Conservation (phyloP, 2,888 invertebrate species). For the Ligdia adustata region DNA sequence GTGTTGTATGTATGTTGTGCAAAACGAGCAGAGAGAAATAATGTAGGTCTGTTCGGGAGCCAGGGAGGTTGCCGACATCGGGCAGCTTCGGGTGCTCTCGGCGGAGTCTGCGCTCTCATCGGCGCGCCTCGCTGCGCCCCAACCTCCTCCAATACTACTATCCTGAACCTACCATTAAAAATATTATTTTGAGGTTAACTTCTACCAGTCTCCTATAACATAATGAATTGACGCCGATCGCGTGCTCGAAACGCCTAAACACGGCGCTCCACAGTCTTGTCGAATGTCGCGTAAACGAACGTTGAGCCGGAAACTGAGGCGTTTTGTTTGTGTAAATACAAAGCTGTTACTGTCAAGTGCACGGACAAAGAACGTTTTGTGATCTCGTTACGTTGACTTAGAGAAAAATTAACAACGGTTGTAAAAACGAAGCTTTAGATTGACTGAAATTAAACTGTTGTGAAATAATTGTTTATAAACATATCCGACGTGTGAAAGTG, state of each 20-base stretch:
- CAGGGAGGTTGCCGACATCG: constrained; percentile 46
- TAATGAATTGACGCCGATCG: constrained; percentile 59
- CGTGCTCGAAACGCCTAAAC: constrained; percentile 49
- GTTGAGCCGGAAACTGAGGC: constrained; percentile 74
- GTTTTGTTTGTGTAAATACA: constrained; percentile 83
- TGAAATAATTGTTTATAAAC: constrained; percentile 59
- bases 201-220: constrained; percentile 54
- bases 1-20: constrained; percentile 12
- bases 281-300: constrained; percentile 81
- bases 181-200: constrained; percentile 81
- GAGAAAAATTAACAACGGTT: constrained; percentile 60
- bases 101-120: constrained; percentile 53
- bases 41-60: constrained; percentile 35
- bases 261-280: constrained; percentile 57
- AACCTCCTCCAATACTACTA: constrained; percentile 69
- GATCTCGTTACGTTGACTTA: constrained; percentile 52
- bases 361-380: constrained; percentile 79
- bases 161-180: constrained; percentile 76
- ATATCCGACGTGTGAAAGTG: constrained; percentile 66
- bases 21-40: constrained; percentile 42
- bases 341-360: constrained; percentile 81
- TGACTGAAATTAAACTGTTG: constrained; percentile 57
- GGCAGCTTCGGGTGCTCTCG: constrained; percentile 55
- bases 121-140: constrained; percentile 49
- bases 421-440: constrained; percentile 53